Percentiles rank a stretch among this genome's conserved stretches.
Evolutionary conservation across 2,113 vertebrate genomes (phyloP).

Genomic region (Etheostoma spectabile): DNA sequence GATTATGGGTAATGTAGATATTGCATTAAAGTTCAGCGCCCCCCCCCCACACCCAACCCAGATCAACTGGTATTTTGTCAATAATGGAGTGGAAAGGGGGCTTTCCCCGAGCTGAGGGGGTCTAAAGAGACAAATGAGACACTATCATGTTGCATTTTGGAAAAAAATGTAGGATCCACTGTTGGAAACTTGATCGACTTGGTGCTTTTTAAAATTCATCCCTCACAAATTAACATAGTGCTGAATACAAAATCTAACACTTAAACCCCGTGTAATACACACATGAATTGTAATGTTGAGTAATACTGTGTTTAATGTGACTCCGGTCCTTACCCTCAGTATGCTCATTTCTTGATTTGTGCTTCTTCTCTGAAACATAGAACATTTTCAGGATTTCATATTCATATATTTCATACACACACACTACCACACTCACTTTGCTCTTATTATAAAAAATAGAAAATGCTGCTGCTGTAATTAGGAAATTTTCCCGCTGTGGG

Average conservation of each 20-base stretch:
- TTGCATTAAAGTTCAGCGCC: too few species aligned
- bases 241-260: not conserved
- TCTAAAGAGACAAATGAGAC: not conserved
- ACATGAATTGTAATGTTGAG: too few species aligned
- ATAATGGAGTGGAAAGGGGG: too few species aligned
- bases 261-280: not conserved
- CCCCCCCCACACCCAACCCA: too few species aligned
- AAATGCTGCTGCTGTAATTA: too few species aligned
- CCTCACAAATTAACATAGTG: not conserved
- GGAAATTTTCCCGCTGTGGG: too few species aligned
- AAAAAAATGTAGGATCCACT: not conserved
- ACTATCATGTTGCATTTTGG: not conserved
- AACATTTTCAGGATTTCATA: not conserved
- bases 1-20: too few species aligned
- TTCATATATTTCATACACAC: too few species aligned
- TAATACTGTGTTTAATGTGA: not conserved
- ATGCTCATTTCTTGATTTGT: not conserved
- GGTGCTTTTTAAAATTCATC: not conserved
- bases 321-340: constrained; percentile 23
- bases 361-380: not conserved
- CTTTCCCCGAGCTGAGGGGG: too few species aligned
- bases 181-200: not conserved
- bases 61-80: too few species aligned
- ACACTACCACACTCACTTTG: too few species aligned
- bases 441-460: too few species aligned